Conservation (phyloP, 2,888 invertebrate species). For the Acrobasis consociella region DNA sequence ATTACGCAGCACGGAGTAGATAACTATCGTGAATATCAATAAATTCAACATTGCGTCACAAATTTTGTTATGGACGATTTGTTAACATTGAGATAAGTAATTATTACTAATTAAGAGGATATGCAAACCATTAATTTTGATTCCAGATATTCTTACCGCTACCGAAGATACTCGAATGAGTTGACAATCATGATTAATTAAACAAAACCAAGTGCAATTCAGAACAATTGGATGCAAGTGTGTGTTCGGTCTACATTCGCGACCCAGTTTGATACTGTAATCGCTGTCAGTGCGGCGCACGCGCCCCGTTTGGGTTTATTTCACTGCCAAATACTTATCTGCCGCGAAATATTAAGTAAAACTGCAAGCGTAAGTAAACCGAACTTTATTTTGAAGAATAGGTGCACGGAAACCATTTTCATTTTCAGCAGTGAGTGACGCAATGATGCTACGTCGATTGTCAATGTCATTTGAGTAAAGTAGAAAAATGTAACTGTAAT, state of each 20-base stretch:
- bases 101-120: constrained; percentile 3
- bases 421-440: constrained; percentile 15
- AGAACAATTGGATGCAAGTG: constrained; percentile 42
- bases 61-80: constrained; percentile 2
- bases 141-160: neutral
- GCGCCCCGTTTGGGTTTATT: constrained; percentile 44
- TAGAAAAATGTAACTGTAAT: constrained; percentile 24
- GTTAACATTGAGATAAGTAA: constrained; percentile 15
- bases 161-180: constrained; percentile 3
- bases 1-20: neutral
- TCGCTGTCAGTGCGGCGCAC: constrained; percentile 41
- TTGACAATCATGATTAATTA: constrained; percentile 14
- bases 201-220: constrained; percentile 31
- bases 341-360: neutral
- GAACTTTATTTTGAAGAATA: constrained; percentile 1
- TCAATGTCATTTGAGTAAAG: constrained; percentile 15
- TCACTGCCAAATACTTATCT: constrained; percentile 38
- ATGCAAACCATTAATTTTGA: neutral
- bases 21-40: neutral
- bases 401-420: constrained; percentile 14
- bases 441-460: constrained; percentile 2
- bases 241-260: constrained; percentile 50
- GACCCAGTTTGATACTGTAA: constrained; percentile 67
- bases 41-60: neutral
- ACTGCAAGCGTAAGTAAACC: neutral